Conservation (phyloP, 2,888 invertebrate genomes). For the Coelopa pilipes region DNA sequence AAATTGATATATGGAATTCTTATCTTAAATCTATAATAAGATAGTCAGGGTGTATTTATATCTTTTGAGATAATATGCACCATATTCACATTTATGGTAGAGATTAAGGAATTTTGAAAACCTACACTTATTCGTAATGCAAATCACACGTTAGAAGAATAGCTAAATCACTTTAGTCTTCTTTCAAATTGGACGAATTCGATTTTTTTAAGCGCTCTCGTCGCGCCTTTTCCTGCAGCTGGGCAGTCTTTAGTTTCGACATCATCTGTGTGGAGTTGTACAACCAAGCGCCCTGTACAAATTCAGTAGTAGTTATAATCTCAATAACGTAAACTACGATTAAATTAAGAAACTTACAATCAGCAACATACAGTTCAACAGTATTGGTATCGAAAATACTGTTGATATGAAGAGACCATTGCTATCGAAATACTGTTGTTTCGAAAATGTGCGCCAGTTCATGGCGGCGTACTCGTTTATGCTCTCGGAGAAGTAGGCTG, state of each 20-base stretch:
- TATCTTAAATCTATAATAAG: no score
- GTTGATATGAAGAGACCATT: slow-evolving; percentile 93
- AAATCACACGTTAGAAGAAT: no score
- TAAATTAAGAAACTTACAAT: slow-evolving; percentile 77
- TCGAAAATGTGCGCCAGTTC: slow-evolving; percentile 88
- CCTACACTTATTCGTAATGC: no score
- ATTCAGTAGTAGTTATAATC: background rate
- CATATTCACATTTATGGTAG: no score
- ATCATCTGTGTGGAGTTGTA: slow-evolving; percentile 89
- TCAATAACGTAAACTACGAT: background rate
- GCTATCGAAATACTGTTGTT: slow-evolving; percentile 94
- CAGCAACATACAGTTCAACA: slow-evolving; percentile 92
- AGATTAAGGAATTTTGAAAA: no score
- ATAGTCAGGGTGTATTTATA: no score
- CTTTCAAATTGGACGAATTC: slow-evolving; percentile 26
- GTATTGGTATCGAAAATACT: slow-evolving; percentile 91
- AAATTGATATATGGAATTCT: no score
- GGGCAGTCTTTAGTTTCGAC: slow-evolving; percentile 85
- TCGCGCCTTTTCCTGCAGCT: slow-evolving; percentile 77
- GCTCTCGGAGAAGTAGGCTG: slow-evolving; percentile 90
- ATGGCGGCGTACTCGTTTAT: slow-evolving; percentile 89
- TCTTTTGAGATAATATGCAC: no score
- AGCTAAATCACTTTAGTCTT: slow-evolving; percentile 22
- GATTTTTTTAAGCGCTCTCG: slow-evolving; percentile 60
- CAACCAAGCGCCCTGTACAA: slow-evolving; percentile 85